Evolutionary conservation across 2,113 vertebrate genomes (phyloP).

Genomic region (Tetrao urogallus): DNA sequence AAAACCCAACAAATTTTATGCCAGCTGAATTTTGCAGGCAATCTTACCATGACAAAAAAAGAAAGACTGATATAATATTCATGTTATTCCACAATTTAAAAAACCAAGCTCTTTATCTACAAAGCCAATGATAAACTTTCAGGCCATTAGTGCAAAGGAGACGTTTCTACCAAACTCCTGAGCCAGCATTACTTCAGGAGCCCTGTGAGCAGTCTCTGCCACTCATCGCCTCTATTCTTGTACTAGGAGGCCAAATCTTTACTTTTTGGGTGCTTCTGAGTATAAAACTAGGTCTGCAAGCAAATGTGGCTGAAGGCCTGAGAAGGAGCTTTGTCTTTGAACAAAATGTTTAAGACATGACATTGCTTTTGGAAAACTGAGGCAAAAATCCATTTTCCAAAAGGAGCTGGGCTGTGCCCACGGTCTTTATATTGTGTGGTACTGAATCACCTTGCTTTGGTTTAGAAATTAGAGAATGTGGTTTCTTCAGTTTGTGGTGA

Average conservation of each 20-base stretch:
- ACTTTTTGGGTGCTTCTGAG: not conserved
- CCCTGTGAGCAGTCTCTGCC: not conserved
- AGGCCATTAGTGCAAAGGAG: not conserved
- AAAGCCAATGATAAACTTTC: not conserved
- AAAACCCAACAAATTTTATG: not conserved
- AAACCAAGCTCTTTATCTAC: not conserved
- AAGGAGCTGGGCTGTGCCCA: not conserved
- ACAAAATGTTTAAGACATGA: not conserved
- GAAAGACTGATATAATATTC: not conserved
- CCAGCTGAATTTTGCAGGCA: not conserved
- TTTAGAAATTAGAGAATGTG: not conserved
- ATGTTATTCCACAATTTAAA: not conserved
- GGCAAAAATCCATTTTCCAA: not conserved
- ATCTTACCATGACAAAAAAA: not conserved
- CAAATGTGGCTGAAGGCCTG: not conserved
- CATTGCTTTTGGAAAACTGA: not conserved
- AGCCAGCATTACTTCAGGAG: not conserved
- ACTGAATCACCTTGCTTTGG: not conserved
- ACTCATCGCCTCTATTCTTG: not conserved
- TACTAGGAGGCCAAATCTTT: not conserved
- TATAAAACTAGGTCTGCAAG: not conserved
- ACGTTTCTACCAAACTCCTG: not conserved
- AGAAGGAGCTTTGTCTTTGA: not conserved
- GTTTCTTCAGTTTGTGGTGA: not conserved
- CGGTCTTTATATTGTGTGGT: fast-evolving